Evolutionary conservation across 2,797 vertebrate species (phyloP), one percentile per base, ranked within the genome.

Genomic region (Ispidina picta): DNA sequence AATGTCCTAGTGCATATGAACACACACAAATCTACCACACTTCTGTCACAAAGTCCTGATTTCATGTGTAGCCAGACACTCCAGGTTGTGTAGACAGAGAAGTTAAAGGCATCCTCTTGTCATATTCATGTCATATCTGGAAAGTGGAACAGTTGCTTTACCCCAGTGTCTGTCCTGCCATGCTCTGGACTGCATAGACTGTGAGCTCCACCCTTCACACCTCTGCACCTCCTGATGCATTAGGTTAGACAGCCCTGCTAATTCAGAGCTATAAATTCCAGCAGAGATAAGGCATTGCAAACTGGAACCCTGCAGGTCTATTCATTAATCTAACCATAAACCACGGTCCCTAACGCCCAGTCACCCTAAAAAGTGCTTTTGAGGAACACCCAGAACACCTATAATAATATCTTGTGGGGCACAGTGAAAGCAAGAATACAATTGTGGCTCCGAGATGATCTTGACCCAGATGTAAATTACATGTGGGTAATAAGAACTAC

Each of bases 381-480:
- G 46, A 84, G 77, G 49, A 93, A 58, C 54, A 82, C 26, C 10
- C 79, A 77, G 60, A 80, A 89, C 46, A 85, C 41, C 23, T 71
- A 26, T 35, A 88, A 90, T 58, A 93, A 79, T 39, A 64, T 59
- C 49, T 89, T 48, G 26, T 49, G 82, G 68, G 64, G 41, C 35
- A 73, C 1, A 22, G 83, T 19, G 54, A 88, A 83, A 56, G 28
- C 71, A 89, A 69, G 74, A 86, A 91, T 86, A 65, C 28, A 65
- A 21, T 86, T 92, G 68, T 71, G 48, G 25, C 80, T 90, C 69
- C 43, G 41, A 83, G 91, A 63, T 43, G 82, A 19, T 90, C 91
- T 72, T 88, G 77, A 76, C 62, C 41, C 69, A 80, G 58, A 74
- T 77, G 83, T 92, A 89, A 96, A 93, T 91, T 86, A 74, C 75